phyloP scores from a whole-genome alignment of 2,888 invertebrate genomes.

The Dryobotodes eremita region DNA sequence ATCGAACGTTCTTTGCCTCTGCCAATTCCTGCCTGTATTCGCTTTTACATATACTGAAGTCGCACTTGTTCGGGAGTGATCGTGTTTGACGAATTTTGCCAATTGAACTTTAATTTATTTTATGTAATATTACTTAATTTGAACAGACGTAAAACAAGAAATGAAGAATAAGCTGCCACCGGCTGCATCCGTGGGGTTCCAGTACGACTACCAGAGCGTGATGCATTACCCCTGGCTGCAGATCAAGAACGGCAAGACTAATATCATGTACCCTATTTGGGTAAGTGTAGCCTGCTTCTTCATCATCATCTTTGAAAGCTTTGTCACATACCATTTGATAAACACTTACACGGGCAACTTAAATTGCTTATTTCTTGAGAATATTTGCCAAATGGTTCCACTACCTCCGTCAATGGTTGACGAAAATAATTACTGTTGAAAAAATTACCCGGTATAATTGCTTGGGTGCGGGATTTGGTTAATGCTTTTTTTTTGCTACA shows the following conservation, averaged over 20 bases:
- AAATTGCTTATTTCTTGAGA: not conserved
- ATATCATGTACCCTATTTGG: slow-evolving; percentile 88
- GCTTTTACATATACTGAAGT: not conserved
- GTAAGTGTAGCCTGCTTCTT: slow-evolving; percentile 70
- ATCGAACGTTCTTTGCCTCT: not conserved
- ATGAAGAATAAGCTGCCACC: slow-evolving; percentile 78
- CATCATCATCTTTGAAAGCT: not conserved
- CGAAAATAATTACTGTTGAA: not conserved
- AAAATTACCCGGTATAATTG: not conserved
- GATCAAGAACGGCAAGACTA: slow-evolving; percentile 83
- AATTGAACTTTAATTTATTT: not conserved
- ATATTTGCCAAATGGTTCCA: not conserved
- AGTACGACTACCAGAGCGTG: slow-evolving; percentile 87
- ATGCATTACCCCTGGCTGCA: slow-evolving; percentile 89
- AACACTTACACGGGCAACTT: not conserved
- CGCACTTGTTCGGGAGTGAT: not conserved
- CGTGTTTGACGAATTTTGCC: not conserved
- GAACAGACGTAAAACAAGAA: slow-evolving; percentile 78
- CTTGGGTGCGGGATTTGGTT: not conserved
- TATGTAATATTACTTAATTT: not conserved
- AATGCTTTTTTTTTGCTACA: slow-evolving; percentile 65
- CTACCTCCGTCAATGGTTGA: not conserved
- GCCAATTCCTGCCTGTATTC: not conserved
- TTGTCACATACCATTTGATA: not conserved
- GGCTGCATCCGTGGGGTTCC: slow-evolving; percentile 82